These are phyloP conservation scores for Xiphias gladius DNA, from an alignment of 2,113 vertebrate genomes.

Conservation along the genomic window DNA sequence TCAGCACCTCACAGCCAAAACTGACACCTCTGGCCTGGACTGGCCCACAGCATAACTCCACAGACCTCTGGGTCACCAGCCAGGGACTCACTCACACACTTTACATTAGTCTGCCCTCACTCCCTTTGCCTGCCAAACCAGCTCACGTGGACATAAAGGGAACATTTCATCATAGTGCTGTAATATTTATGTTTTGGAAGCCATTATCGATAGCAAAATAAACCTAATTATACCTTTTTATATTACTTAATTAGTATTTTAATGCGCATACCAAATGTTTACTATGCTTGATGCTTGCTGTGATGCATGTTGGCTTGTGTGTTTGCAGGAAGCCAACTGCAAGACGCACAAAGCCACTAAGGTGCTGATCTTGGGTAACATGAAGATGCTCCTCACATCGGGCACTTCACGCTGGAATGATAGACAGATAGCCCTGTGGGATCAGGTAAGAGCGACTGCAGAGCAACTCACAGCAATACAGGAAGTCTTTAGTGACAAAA, in stretches of 20 bases:
- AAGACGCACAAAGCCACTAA: conserved; percentile 90
- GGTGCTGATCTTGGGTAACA: conserved; percentile 90
- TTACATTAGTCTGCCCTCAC: conserved; percentile 19
- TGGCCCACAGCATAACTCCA: conserved; percentile 40
- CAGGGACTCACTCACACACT: conserved; percentile 38
- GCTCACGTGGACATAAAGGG: neutral
- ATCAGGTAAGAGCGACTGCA: conserved; percentile 69
- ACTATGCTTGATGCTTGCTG: neutral
- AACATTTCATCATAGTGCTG: neutral
- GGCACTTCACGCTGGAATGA: conserved; percentile 92
- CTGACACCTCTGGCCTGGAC: conserved; percentile 66
- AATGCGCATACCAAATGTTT: neutral
- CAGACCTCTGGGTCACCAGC: conserved; percentile 58
- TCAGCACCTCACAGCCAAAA: conserved; percentile 77
- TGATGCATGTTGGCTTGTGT: neutral
- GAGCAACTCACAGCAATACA: too few species aligned
- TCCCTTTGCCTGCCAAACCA: conserved; percentile 18
- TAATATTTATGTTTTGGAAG: neutral
- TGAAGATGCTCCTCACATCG: conserved; percentile 90
- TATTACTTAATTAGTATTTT: neutral
- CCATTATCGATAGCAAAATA: neutral
- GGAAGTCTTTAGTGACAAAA: neutral
- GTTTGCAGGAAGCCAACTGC: conserved; percentile 87
- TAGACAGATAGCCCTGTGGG: conserved; percentile 90
- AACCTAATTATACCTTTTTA: too few species aligned